Evolutionary conservation across 2,888 invertebrate species (phyloP), one percentile per base, ranked within the genome.

Genomic region (Luffia ferchaultella): DNA sequence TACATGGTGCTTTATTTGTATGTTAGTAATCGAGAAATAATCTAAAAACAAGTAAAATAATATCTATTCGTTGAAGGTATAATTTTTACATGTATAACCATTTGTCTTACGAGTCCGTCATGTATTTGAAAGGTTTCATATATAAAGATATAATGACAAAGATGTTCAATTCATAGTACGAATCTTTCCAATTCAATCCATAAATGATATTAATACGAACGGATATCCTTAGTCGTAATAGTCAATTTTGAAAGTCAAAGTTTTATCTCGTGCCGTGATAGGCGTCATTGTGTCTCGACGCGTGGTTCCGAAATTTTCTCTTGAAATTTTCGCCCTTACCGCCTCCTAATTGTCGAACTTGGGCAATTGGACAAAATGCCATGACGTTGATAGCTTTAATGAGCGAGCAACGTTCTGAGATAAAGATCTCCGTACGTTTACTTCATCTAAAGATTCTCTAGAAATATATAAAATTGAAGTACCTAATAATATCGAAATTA

Each of bases 321-420:
- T n/a, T n/a, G 3, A 30, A 30, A 30, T 30, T 49, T 42, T 49
- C 42, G 67, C 64, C 70, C 64, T 62, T 57, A 58, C 60, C 67
- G 65, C 52, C 60, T 67, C 67, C 63, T 72, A 73, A 75, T 76
- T 64, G 72, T 60, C 63, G 54, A 74, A 76, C 67, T 76, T 76
- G 59, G 53, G 64, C 65, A 65, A 68, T 73, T 67, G 68, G 63
- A 73, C 66, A n/a, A 67, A 71, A 71, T 63, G 61, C 61, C 57
- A 60, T 56, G 57, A 30, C 30, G 5, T 30, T 30, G 30, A 30
- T 30, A 30, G 30, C 30, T 3, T 30, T 30, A 30, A 30, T 30
- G 12, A 30, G 5, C 30, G n/a, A n/a, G 30, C 30, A 30, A 30
- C 12, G 12, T 30, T 30, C 30, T 30, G 3, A 7, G 30, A 30